Conservation (phyloP, 2,113 vertebrate species). For the Puntigrus tetrazona region DNA sequence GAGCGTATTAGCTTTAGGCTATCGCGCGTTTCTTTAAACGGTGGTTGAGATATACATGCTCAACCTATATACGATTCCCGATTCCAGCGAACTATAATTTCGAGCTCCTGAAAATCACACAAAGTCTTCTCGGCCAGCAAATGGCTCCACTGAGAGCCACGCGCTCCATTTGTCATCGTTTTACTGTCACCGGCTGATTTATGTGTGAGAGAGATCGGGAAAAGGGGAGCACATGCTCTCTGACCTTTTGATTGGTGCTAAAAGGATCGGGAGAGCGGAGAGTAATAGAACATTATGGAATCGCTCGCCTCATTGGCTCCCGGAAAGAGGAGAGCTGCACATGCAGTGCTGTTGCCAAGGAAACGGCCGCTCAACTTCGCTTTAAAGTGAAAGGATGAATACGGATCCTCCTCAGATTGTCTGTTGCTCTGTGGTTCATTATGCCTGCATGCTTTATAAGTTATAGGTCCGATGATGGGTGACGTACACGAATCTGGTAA, state of each 20-base stretch:
- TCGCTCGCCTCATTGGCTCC: slow-evolving; percentile 36
- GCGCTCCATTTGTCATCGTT: slow-evolving; percentile 19
- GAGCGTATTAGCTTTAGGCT: slow-evolving; percentile 13
- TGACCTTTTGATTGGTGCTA: slow-evolving; percentile 45
- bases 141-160: not conserved
- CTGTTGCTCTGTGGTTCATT: not conserved
- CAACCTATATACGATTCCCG: not conserved
- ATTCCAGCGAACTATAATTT: not conserved
- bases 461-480: not conserved
- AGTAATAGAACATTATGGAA: slow-evolving; percentile 45
- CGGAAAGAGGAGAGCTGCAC: slow-evolving; percentile 28
- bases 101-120: not conserved
- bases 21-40: not conserved
- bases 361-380: slow-evolving; percentile 13
- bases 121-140: not conserved
- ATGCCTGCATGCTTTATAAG: not conserved
- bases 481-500: not conserved
- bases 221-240: slow-evolving; percentile 16
- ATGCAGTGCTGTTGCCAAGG: slow-evolving; percentile 35
- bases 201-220: slow-evolving; percentile 16
- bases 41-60: not conserved
- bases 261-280: slow-evolving; percentile 35
- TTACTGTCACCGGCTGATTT: slow-evolving; percentile 34
- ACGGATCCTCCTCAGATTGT: not conserved
- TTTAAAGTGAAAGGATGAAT: slow-evolving; percentile 49